Evolutionary conservation across 2,888 invertebrate species (phyloP).

Genomic region (Ochropleura plecta): DNA sequence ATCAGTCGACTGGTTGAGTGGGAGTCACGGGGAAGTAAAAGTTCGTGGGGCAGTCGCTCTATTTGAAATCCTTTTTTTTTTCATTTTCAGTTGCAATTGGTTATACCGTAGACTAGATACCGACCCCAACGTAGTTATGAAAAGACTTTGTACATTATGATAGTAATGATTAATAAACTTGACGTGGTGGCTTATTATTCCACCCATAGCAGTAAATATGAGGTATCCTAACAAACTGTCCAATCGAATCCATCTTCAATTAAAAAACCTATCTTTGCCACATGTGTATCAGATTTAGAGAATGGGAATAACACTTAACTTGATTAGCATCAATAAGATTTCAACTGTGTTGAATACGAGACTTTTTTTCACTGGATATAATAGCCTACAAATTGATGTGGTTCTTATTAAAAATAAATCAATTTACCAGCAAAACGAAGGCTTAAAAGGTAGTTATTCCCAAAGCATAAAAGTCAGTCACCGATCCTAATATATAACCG

Average conservation of each 20-base stretch:
- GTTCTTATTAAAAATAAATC: constrained; percentile 2
- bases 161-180: neutral
- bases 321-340: neutral
- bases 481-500: neutral
- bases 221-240: neutral
- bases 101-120: too few relatives aligned
- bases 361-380: neutral
- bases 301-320: neutral
- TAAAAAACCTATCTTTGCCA: neutral
- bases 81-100: too few relatives aligned
- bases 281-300: too few relatives aligned
- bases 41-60: too few relatives aligned
- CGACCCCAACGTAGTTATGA: too few relatives aligned
- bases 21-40: too few relatives aligned
- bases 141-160: too few relatives aligned
- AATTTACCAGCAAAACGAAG: neutral
- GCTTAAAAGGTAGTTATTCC: constrained; percentile 6
- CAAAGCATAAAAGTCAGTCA: constrained; percentile 2
- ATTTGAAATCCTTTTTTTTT: too few relatives aligned
- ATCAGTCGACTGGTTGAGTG: too few relatives aligned
- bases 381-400: neutral
- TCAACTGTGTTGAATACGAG: neutral
- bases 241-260: neutral
- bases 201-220: neutral
- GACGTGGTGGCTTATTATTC: neutral